Percentiles rank a stretch among this genome's conserved stretches.
Evolutionary conservation across 2,888 invertebrate genomes (phyloP).

Genomic region (Pollenia angustigena): DNA sequence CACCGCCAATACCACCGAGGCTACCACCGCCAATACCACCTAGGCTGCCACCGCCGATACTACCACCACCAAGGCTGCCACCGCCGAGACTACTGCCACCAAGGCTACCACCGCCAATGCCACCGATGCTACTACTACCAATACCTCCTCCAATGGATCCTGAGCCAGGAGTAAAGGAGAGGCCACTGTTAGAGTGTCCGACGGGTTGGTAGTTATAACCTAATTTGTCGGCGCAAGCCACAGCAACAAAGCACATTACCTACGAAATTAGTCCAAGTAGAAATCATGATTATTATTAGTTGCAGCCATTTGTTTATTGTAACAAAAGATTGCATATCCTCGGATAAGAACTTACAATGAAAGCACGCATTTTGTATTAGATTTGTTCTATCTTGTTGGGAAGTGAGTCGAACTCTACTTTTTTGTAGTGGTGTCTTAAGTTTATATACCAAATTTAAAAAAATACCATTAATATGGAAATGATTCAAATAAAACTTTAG

Average conservation of each 20-base stretch:
- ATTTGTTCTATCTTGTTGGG: slow-evolving; percentile 78
- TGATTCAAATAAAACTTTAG: neutral
- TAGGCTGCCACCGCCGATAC: slow-evolving; percentile 1
- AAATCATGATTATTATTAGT: neutral
- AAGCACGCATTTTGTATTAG: slow-evolving; percentile 75
- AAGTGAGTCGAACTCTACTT: slow-evolving; percentile 73
- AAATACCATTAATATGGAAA: neutral
- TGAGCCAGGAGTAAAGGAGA: slow-evolving; percentile 78
- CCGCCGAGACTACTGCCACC: neutral
- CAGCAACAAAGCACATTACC: slow-evolving; percentile 79
- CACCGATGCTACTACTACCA: too few relatives aligned
- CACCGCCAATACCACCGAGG: neutral
- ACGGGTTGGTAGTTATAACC: slow-evolving; percentile 81
- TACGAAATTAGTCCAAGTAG: slow-evolving; percentile 66
- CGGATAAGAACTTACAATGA: slow-evolving; percentile 64
- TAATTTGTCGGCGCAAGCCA: slow-evolving; percentile 79
- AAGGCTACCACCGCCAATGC: slow-evolving; percentile 10
- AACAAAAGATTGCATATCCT: too few relatives aligned
- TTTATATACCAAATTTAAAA: slow-evolving; percentile 57
- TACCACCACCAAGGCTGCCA: neutral
- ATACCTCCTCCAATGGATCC: slow-evolving; percentile 38
- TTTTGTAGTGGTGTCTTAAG: slow-evolving; percentile 5
- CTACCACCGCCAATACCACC: slow-evolving; percentile 16
- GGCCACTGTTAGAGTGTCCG: slow-evolving; percentile 77
- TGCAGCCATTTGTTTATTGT: neutral